Evolutionary conservation across 37 sponge, comb jelly and placozoan species (phyloP), one percentile per base, ranked within the genome.

Genomic region (Tethya wilhelma): DNA sequence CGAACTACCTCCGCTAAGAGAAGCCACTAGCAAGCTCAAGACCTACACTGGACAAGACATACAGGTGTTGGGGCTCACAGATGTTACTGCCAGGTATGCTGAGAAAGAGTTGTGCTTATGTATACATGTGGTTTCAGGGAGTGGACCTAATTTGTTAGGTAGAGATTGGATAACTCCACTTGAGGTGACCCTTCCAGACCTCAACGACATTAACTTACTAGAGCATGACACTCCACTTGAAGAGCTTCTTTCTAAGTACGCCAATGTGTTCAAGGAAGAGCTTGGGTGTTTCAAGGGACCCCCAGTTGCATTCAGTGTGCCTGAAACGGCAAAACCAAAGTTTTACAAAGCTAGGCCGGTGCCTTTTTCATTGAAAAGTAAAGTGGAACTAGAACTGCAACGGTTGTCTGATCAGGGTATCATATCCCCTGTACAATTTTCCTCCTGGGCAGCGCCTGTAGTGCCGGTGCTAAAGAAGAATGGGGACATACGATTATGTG

Each of bases 371-470:
- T 36, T 80, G 31, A 37, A 38, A 42, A 30, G 0, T 25, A 79
- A 74, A 60, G 87, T 80, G n/a, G 80, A 79, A 32, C 32, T 44
- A 65, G 87, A 75, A 3, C 44, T 75, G 19, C 59, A 69, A 17
- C 43, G 70, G 14, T 32, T 80, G 41, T 38, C n/a, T 1, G 4
- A 80, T 26, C 22, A 81, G 31, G 81, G 73, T 0, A 49, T 80
- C 25, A 31, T 90, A 23, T 73, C 71, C 19, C 85, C 38, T n/a
- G 85, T 90, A 8, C 62, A 84, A 30, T 73, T 79, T 67, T 73
- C 90, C 4, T 64, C 68, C 36, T 90, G 91, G 86, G 86, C 86
- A 33, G 83, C 91, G 9, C 78, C 86, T 6, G 71, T 90, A 36
- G 91, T 90, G 1, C 82, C 82, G n/a, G 86, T 86, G 59, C 2